Conservation (phyloP, 2,797 vertebrate genomes). For the Pseudochirops cupreus region DNA sequence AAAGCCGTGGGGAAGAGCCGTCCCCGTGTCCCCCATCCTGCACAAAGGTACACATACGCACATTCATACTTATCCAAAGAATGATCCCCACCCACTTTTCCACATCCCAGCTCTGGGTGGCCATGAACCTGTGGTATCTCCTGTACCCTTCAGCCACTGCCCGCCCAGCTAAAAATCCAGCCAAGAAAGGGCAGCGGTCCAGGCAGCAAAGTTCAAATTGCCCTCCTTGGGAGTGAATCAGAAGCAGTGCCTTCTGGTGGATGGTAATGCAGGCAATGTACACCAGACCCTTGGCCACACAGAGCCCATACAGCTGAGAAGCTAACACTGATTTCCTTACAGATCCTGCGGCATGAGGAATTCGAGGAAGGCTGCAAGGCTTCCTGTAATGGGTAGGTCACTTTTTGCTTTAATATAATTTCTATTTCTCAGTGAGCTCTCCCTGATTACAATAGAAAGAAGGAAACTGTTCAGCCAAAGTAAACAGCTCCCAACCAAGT, state of each 20-base stretch:
- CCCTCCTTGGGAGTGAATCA: background rate
- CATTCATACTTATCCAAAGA: background rate
- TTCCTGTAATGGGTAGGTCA: slow-evolving; percentile 94
- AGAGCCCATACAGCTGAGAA: background rate
- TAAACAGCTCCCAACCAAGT: background rate
- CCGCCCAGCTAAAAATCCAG: background rate
- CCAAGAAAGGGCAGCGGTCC: background rate
- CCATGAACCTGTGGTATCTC: background rate
- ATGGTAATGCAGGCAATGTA: background rate
- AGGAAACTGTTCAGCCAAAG: background rate
- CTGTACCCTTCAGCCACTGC: background rate
- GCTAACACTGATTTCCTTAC: slow-evolving; percentile 35
- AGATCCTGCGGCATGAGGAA: slow-evolving; percentile 95
- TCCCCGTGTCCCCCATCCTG: background rate
- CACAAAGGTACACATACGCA: background rate
- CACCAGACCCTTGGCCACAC: background rate
- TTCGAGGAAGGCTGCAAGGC: slow-evolving; percentile 99
- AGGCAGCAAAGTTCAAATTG: background rate
- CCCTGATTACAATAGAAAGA: background rate
- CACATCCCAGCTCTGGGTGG: background rate
- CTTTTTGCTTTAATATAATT: slow-evolving; percentile 5
- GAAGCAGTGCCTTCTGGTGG: background rate
- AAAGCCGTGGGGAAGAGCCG: background rate
- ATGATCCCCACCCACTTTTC: background rate
- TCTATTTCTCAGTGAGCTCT: background rate